These are phyloP conservation scores for Deroplatys truncata DNA, from an alignment of 2,888 invertebrate genomes.

Conservation along the genomic window DNA sequence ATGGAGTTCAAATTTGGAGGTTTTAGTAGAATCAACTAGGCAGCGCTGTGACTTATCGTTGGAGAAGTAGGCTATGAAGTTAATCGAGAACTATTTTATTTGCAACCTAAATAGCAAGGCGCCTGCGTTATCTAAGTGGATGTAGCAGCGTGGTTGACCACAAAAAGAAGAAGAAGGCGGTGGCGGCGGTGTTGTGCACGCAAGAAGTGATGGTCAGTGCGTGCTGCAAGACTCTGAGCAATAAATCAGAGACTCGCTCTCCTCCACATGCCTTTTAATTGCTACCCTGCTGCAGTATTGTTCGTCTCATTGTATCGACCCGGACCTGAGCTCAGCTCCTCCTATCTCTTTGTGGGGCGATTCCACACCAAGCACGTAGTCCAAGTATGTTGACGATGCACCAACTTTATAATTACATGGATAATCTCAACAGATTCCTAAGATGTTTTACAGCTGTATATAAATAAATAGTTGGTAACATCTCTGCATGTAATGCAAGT, in stretches of 20 bases:
- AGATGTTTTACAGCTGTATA: background rate
- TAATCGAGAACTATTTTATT: background rate
- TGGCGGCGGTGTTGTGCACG: background rate
- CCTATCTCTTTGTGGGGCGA: background rate
- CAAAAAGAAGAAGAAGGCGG: background rate
- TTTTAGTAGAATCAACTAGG: too few relatives aligned
- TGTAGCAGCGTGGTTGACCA: background rate
- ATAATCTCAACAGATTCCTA: background rate
- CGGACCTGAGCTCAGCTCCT: background rate
- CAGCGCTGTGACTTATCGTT: too few relatives aligned
- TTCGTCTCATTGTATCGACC: background rate
- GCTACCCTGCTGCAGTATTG: background rate
- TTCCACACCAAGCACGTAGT: background rate
- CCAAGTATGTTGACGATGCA: background rate
- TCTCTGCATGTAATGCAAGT: too few relatives aligned
- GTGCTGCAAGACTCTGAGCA: background rate
- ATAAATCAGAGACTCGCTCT: background rate
- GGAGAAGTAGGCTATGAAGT: background rate
- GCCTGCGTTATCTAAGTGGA: background rate
- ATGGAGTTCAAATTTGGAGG: too few relatives aligned
- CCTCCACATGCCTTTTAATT: background rate
- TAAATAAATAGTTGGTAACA: background rate
- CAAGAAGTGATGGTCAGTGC: background rate
- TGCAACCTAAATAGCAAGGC: background rate
- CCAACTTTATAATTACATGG: background rate